Percentiles rank a stretch among this genome's conserved stretches.
These are phyloP conservation scores for Apostichopus californicus DNA, from an alignment of 35 echinoderm and acorn worm species.

Conservation along the genomic window DNA sequence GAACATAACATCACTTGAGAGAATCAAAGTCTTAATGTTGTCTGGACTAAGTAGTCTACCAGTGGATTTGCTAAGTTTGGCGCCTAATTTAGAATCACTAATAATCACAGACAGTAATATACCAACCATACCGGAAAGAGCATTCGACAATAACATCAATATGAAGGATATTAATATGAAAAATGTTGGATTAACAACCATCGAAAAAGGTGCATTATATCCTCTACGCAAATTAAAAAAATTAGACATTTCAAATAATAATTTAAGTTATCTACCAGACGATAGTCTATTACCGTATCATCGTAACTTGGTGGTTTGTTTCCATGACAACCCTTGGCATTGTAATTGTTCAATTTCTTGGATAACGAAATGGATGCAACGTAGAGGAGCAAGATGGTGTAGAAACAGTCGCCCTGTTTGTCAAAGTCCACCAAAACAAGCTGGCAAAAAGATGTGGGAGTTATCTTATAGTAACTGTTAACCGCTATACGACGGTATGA, in stretches of 20 bases:
- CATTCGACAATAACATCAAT: constrained; percentile 4
- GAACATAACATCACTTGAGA: constrained; percentile 9
- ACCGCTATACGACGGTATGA: background rate
- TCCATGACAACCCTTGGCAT: constrained; percentile 35
- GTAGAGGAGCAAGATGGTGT: constrained; percentile 34
- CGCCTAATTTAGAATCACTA: constrained; percentile 20
- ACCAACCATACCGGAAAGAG: background rate
- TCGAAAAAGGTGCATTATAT: constrained; percentile 4
- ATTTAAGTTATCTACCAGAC: constrained; percentile 7
- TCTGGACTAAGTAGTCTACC: constrained; percentile 25
- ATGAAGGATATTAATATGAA: background rate
- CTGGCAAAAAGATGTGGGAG: constrained; percentile 21
- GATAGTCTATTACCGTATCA: background rate
- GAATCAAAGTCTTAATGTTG: constrained; percentile 10
- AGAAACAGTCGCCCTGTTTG: constrained; percentile 27
- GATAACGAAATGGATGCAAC: constrained; percentile 41
- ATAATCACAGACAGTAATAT: constrained; percentile 42
- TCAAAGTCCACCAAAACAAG: constrained; percentile 4
- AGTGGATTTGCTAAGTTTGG: constrained; percentile 4
- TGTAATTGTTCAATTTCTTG: constrained; percentile 40
- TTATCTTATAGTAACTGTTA: background rate
- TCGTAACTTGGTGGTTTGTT: constrained; percentile 19
- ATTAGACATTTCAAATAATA: constrained; percentile 42
- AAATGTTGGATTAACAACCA: constrained; percentile 15
- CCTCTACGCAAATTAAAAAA: constrained; percentile 32